Evolutionary conservation across 2,113 vertebrate species (phyloP).

Genomic region (Neotoma lepida): DNA sequence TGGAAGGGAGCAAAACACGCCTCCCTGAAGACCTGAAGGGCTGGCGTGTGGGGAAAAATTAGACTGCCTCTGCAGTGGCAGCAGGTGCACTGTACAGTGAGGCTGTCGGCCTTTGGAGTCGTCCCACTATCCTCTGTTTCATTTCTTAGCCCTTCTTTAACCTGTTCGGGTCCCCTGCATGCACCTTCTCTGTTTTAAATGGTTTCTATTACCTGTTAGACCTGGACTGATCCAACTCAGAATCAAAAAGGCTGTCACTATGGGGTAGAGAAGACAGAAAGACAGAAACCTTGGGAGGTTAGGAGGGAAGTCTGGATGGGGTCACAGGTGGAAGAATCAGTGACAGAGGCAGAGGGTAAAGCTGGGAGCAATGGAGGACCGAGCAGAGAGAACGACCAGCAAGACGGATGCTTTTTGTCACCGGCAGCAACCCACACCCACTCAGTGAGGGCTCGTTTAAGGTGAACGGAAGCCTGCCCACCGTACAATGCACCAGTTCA

Average conservation of each 20-base stretch:
- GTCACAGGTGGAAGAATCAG: background rate
- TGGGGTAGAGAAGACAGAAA: background rate
- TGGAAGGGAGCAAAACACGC: background rate
- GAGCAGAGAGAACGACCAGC: background rate
- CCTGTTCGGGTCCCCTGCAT: background rate
- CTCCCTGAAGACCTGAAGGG: background rate
- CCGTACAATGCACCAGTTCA: background rate
- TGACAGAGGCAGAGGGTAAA: background rate
- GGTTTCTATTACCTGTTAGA: slow-evolving; percentile 4
- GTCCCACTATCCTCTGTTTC: background rate
- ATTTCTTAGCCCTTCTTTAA: background rate
- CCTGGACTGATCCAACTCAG: background rate
- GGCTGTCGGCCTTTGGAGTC: background rate
- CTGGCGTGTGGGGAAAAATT: background rate
- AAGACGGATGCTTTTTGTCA: background rate
- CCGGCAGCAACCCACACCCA: background rate
- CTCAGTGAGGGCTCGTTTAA: background rate
- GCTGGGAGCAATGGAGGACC: background rate
- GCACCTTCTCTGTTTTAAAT: background rate
- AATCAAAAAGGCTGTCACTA: background rate
- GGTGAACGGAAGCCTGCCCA: background rate
- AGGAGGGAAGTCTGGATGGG: background rate
- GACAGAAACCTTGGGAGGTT: background rate
- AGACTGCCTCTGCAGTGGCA: background rate
- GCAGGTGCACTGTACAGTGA: background rate